A percentile compares a stretch with the other conserved stretches of the same genome.
Evolutionary conservation across 2,797 vertebrate species (phyloP).

Genomic region (Syndactyla subalaris): DNA sequence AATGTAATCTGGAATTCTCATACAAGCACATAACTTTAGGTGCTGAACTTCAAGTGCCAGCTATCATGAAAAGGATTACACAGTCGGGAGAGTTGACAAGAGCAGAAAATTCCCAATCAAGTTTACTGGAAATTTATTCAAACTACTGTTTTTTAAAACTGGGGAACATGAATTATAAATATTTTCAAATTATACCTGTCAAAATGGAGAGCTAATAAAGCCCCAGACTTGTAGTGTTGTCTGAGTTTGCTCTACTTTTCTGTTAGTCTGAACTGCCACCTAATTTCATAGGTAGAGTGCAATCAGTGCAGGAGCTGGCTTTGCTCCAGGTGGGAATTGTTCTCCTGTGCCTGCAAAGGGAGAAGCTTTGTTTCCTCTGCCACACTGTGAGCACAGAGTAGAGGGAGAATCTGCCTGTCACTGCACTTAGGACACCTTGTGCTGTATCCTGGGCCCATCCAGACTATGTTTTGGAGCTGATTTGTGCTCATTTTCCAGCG

Average conservation of each 20-base stretch:
- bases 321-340: background rate
- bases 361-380: background rate
- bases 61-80: background rate
- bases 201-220: background rate
- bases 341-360: background rate
- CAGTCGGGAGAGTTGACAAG: background rate
- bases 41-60: background rate
- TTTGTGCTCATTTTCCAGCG: background rate
- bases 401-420: background rate
- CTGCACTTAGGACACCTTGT: background rate
- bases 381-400: accelerated
- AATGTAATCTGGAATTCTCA: background rate
- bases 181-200: conserved; percentile 5
- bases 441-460: background rate
- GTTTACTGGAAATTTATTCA: background rate
- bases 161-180: background rate
- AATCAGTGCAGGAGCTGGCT: background rate
- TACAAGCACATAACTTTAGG: background rate
- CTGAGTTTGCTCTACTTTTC: conserved; percentile 1
- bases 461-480: background rate
- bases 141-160: background rate
- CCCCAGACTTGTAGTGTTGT: background rate
- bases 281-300: background rate
- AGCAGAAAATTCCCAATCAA: background rate
- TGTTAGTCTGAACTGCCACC: background rate